These are phyloP conservation scores for Callaeas wilsoni DNA, from an alignment of 2,113 vertebrate genomes.

Conservation along the genomic window DNA sequence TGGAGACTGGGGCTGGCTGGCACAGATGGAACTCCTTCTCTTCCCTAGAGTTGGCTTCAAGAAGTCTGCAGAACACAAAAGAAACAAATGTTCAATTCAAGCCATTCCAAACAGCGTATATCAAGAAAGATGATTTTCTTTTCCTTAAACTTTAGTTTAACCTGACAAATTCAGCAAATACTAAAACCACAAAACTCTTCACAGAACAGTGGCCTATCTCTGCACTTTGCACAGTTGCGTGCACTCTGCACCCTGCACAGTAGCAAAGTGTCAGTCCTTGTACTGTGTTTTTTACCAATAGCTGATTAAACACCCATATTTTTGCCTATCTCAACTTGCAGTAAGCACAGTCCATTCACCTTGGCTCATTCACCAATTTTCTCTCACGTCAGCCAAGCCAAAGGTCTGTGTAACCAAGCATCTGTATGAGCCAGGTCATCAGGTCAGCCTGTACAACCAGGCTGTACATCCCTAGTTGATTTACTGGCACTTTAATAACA, in stretches of 20 bases:
- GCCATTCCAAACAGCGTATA: not conserved
- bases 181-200: not conserved
- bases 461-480: not conserved
- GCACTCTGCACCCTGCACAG: not conserved
- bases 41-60: not conserved
- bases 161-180: not conserved
- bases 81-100: not conserved
- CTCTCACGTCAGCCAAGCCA: accelerated
- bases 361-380: not conserved
- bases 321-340: not conserved
- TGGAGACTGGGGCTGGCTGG: conserved; percentile 52
- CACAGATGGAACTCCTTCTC: not conserved
- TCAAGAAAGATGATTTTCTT: not conserved
- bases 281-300: not conserved
- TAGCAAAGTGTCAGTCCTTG: not conserved
- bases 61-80: conserved; percentile 40
- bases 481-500: not conserved
- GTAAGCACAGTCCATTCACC: not conserved
- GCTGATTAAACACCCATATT: not conserved
- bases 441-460: not conserved
- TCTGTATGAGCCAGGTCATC: accelerated
- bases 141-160: not conserved
- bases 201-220: not conserved
- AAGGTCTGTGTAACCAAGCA: not conserved
- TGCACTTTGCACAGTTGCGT: not conserved